Percentiles rank a stretch among this genome's conserved stretches.
These are phyloP conservation scores for Hemibagrus wyckioides DNA, from an alignment of 2,113 vertebrate genomes.

Conservation along the genomic window DNA sequence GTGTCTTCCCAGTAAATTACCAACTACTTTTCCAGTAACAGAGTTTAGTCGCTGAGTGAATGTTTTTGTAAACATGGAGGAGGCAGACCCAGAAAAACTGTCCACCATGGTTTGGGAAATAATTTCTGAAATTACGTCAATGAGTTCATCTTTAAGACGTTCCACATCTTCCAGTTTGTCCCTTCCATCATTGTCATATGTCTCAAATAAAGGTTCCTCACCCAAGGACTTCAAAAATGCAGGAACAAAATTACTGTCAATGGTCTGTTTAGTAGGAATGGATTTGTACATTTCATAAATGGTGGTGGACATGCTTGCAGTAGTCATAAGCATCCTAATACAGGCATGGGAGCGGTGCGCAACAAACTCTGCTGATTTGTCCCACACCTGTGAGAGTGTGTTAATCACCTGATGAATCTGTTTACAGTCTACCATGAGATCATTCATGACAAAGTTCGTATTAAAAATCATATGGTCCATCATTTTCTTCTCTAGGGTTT, in stretches of 20 bases:
- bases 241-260: conserved; percentile 30
- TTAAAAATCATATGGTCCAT: neutral
- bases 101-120: conserved; percentile 29
- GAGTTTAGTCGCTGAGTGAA: conserved; percentile 15
- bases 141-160: conserved; percentile 29
- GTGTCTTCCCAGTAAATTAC: neutral
- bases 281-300: conserved; percentile 12
- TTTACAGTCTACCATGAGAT: neutral
- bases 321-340: neutral
- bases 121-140: neutral
- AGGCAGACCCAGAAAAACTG: neutral
- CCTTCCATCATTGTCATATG: conserved; percentile 29
- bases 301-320: neutral
- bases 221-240: conserved; percentile 4
- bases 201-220: neutral
- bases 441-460: rapidly evolving
- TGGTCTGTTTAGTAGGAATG: neutral
- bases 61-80: neutral
- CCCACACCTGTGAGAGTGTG: neutral
- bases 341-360: neutral
- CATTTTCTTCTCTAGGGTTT: neutral
- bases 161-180: conserved; percentile 30
- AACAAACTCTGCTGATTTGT: neutral
- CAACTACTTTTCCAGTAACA: neutral
- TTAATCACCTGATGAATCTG: conserved; percentile 10